A percentile compares a stretch with the other conserved stretches of the same genome.
These are phyloP conservation scores for Lithobius niger DNA, from an alignment of 1,140 invertebrate species.

Conservation along the genomic window DNA sequence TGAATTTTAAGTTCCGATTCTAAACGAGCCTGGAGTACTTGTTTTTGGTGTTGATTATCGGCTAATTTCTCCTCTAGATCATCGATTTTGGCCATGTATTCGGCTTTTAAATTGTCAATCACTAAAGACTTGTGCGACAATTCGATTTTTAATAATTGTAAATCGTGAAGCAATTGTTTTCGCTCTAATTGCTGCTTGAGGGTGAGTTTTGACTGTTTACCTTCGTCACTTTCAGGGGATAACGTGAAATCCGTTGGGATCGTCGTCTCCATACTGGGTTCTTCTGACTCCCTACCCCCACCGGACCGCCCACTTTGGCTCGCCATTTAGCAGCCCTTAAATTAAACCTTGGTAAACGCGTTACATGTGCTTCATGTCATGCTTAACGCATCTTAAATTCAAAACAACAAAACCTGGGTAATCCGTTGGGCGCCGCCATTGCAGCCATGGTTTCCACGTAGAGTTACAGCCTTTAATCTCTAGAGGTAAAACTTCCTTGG, in stretches of 20 bases:
- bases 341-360: no score
- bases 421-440: no score
- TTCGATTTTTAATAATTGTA: constrained; percentile 33
- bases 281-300: constrained; percentile 13
- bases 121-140: constrained; percentile 29
- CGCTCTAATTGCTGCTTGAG: constrained; percentile 21
- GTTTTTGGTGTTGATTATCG: constrained; percentile 31
- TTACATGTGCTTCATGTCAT: no score
- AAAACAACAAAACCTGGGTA: no score
- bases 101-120: constrained; percentile 31
- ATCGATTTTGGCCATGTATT: constrained; percentile 28
- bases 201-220: constrained; percentile 9
- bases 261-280: constrained; percentile 16
- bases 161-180: constrained; percentile 32
- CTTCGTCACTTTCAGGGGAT: constrained; percentile 11
- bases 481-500: no score
- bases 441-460: no score
- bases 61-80: constrained; percentile 32
- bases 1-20: constrained; percentile 31
- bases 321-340: no score
- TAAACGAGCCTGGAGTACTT: constrained; percentile 28
- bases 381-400: no score
- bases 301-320: not conserved
- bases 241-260: constrained; percentile 17
- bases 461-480: no score